Conservation (phyloP, 2,113 vertebrate genomes). For the Choloepus hoffmanni region DNA sequence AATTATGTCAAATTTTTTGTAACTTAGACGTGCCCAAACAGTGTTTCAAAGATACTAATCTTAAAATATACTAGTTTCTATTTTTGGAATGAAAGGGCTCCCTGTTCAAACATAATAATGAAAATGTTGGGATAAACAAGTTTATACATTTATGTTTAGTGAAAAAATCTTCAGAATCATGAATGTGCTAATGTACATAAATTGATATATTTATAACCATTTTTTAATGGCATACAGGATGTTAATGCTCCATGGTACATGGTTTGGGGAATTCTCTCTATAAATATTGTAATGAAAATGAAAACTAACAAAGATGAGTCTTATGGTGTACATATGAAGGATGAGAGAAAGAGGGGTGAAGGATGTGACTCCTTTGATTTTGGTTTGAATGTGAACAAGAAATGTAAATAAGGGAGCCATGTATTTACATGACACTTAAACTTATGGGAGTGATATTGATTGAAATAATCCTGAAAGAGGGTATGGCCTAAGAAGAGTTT, state of each 20-base stretch:
- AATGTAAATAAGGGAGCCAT: too few species aligned
- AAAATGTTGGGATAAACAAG: neutral
- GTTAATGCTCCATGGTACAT: neutral
- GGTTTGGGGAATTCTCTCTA: neutral
- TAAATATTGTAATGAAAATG: neutral
- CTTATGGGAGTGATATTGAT: neutral
- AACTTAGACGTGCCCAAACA: neutral
- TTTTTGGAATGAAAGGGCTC: neutral
- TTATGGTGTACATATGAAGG: neutral
- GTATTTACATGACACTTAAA: neutral
- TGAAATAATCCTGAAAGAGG: neutral
- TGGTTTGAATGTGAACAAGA: neutral
- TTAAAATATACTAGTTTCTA: neutral
- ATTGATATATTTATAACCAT: neutral
- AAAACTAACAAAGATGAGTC: neutral
- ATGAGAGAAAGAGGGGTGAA: neutral
- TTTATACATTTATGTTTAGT: neutral
- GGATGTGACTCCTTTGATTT: neutral
- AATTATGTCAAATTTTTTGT: neutral
- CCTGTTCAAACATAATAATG: neutral
- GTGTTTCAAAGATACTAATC: neutral
- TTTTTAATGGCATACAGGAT: neutral
- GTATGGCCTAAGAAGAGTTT: neutral
- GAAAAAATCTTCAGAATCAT: neutral
- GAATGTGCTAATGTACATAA: neutral